Evolutionary conservation across 2,797 vertebrate species (phyloP).

Genomic region (Cryptoblepharus egeriae): DNA sequence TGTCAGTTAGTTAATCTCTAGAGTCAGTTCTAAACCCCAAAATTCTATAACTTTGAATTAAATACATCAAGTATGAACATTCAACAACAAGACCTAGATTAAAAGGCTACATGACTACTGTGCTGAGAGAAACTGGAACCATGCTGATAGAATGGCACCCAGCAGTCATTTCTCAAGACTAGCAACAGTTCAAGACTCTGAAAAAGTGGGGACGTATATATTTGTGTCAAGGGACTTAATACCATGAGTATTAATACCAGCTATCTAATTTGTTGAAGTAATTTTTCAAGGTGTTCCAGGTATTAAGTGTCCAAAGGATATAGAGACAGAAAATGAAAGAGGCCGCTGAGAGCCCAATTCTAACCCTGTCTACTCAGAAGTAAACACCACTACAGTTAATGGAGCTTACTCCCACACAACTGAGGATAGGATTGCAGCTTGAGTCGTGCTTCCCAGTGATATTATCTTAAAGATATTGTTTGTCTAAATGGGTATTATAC

Average conservation of each 20-base stretch:
- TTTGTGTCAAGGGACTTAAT: neutral
- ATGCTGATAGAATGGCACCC: slow-evolving; percentile 68
- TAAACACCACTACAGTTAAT: too few relatives aligned
- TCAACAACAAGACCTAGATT: slow-evolving; percentile 69
- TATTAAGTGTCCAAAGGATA: neutral
- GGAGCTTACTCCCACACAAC: too few relatives aligned
- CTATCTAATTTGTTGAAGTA: neutral
- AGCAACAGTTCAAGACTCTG: neutral
- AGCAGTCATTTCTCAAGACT: slow-evolving; percentile 64
- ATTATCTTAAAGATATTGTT: neutral
- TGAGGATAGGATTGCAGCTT: too few relatives aligned
- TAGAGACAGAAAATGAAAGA: neutral
- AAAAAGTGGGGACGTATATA: neutral
- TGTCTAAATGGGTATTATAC: neutral
- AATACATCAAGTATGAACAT: slow-evolving; percentile 68
- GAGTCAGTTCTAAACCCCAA: slow-evolving; percentile 60
- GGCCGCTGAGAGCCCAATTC: too few relatives aligned
- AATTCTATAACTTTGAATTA: slow-evolving; percentile 69
- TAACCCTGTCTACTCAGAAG: too few relatives aligned
- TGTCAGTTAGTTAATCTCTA: slow-evolving; percentile 60
- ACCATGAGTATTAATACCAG: neutral
- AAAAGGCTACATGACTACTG: slow-evolving; percentile 56
- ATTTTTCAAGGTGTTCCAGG: neutral
- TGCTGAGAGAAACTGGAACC: slow-evolving; percentile 46
- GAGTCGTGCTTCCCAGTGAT: neutral